Base-by-base conservation (phyloP, 2,888 invertebrate species). In the Beris morrisii region DNA sequence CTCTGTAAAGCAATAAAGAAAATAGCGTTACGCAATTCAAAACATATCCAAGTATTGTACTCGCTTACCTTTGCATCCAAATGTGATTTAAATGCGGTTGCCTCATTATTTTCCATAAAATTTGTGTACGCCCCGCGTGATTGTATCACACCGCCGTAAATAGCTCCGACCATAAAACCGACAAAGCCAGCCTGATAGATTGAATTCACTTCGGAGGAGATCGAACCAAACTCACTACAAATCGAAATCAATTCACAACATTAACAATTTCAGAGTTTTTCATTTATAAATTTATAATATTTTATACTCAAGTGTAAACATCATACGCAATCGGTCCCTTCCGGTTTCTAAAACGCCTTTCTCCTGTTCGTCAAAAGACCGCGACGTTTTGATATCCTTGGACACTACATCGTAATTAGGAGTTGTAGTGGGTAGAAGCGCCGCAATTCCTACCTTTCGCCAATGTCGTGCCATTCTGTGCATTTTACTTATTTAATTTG, bases 31-130 rank as follows among this genome's bases (percentile, higher is more conserved):
- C 9, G 38, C 38, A 38, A 38, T 38, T 38, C 28, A 58, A 58
- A 57, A 11, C 15, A 4, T 4, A 7, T n/a, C 15, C 31, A 31
- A 56, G 4, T 6, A 57, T 44, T 5, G n/a, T n/a, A 28, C 44
- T 50, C 28, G 59, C 38, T 70, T 81, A 88, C 89, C 82, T 90
- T 88, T 4, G 91, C 91, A 63, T 90, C 85, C 6, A 85, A 76
- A 69, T 88, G 87, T 59, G 84, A 84, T 58, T 79, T 80, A 76
- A 88, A 92, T 58, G 84, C 82, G 4, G 90, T 88, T 7, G 90
- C 91, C 81, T 90, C 86, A 79, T 92, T 91, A 70, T 83, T 88
- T 75, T 86, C 86, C 77, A 91, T 86, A 72, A 91, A 91, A 72
- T 86, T 82, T 50, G 86, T 70, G 73, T 88, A 89, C 1, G 88